These are phyloP conservation scores for Apteryx owenii DNA, from an alignment of 2,113 vertebrate genomes.

Conservation along the genomic window DNA sequence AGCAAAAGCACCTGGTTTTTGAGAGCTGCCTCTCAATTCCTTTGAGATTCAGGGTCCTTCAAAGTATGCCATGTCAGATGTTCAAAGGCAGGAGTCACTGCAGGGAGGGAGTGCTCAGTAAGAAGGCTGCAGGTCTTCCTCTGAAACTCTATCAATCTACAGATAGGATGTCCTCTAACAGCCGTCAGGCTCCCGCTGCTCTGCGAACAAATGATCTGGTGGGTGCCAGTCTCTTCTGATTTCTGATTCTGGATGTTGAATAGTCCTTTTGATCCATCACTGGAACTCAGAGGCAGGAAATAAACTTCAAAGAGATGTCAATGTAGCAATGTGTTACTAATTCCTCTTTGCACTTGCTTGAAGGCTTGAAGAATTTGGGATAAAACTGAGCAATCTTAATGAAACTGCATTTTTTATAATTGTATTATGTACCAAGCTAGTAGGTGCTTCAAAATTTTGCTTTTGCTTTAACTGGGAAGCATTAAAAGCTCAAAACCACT, in stretches of 20 bases:
- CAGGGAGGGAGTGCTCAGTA: neutral
- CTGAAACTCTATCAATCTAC: neutral
- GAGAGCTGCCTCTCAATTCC: neutral
- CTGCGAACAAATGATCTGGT: neutral
- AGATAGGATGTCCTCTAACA: neutral
- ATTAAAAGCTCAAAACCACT: neutral
- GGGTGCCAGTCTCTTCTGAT: neutral
- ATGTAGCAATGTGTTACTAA: neutral
- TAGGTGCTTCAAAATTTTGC: constrained; percentile 2
- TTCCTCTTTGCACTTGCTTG: neutral
- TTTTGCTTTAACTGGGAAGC: neutral
- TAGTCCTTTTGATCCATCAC: neutral
- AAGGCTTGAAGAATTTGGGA: neutral
- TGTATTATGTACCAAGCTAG: neutral
- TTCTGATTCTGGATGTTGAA: neutral
- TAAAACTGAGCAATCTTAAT: neutral
- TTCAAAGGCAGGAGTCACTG: neutral
- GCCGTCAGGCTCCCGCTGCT: neutral
- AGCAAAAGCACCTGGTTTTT: neutral
- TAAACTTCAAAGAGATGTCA: neutral
- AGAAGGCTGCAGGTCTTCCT: neutral
- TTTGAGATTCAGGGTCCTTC: neutral
- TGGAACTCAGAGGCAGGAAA: neutral
- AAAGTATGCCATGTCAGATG: neutral
- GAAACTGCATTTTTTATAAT: neutral